Evolutionary conservation across 1,140 invertebrate genomes (phyloP), one percentile per base, ranked within the genome.

Genomic region (Drosophila bocki): DNA sequence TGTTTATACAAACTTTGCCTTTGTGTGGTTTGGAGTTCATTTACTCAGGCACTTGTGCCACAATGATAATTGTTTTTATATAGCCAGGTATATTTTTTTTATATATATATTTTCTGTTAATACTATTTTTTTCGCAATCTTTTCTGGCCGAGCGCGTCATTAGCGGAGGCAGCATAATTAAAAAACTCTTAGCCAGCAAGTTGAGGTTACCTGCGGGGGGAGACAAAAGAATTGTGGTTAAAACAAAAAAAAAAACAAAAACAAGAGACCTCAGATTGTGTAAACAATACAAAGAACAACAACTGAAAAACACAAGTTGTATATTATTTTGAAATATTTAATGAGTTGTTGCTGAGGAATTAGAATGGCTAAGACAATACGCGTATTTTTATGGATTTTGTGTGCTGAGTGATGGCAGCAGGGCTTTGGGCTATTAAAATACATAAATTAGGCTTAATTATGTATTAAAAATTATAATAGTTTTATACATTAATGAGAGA

Each of bases 171-270:
- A 82, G 59, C 54, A 58, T 80, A 84, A 88, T 90, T 90, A 90
- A 88, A 87, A 87, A 87, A 77, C 72, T 90, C 80, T 80, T 80
- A 65, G 63, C 37, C 44, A 51, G 64, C 75, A 48, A 41, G 13
- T 22, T 41, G 54, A 42, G 26, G 45, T 42, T 37, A 12, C 41
- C 6, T 44, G 39, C 5, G 22, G 29, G 48, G 42, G 26, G 9
- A 11, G 42, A 82, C 84, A 87, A 83, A 88, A 86, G 83, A 88
- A 87, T 87, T 88, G 84, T 75, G 60, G 44, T 54, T 35, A 50
- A 83, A 48, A 48, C 22, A 8, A 50, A 11, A 11, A 35, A 35
- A 35, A 6, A 51, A 51, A 54, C n/a, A 78, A 75, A 75, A 72
- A 77, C 75, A 78, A 57, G 54, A 51, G 64, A 78, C 59, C 56